Evolutionary conservation across 2,888 invertebrate genomes (phyloP).

Genomic region (Pollenia angustigena): DNA sequence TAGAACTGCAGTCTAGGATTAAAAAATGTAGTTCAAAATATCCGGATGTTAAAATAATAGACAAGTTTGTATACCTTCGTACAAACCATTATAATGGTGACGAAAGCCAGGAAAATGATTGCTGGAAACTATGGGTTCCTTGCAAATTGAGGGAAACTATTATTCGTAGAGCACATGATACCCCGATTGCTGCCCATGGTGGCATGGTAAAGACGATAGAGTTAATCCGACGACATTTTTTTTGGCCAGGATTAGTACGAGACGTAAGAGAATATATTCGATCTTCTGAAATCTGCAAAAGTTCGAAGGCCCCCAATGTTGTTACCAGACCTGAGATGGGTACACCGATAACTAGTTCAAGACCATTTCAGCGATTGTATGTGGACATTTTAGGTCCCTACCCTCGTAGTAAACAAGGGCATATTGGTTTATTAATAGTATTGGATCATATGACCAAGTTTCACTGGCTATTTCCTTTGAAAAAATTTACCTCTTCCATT

Average conservation of each 20-base stretch:
- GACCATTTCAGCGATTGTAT: not conserved
- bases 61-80: conserved; percentile 20
- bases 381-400: not conserved
- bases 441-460: too few species aligned
- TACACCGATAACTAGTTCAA: too few species aligned
- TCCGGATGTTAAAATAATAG: conserved; percentile 53
- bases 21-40: conserved; percentile 15
- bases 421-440: not conserved
- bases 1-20: conserved; percentile 36
- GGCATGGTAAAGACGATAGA: not conserved
- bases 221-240: not conserved
- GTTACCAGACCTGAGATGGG: not conserved
- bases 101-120: not conserved
- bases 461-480: too few species aligned
- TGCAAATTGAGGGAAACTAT: not conserved
- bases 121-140: conserved; percentile 46
- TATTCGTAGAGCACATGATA: not conserved
- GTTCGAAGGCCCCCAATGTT: not conserved
- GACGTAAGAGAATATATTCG: too few species aligned
- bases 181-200: too few species aligned
- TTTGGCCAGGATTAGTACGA: not conserved
- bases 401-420: not conserved
- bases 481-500: too few species aligned
- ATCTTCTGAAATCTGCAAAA: not conserved
- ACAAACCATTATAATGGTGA: conserved; percentile 29